Conservation (phyloP, 2,113 vertebrate genomes). For the Cyprinodon brontotheroides region DNA sequence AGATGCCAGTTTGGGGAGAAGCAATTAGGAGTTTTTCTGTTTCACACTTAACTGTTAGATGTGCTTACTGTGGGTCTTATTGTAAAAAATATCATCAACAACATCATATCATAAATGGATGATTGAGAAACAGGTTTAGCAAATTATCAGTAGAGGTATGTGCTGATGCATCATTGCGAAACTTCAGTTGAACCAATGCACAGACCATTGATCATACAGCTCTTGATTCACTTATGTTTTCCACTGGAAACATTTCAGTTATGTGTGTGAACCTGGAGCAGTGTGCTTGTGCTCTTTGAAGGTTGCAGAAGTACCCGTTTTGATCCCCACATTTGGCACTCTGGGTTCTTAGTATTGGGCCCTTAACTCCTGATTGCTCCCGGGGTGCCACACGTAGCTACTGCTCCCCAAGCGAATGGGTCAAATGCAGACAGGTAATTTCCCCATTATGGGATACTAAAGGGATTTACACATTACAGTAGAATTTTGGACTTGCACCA, state of each 20-base stretch:
- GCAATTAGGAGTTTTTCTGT: conserved; percentile 48
- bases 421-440: too few relatives aligned
- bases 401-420: too few relatives aligned
- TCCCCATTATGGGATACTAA: too few relatives aligned
- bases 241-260: not conserved
- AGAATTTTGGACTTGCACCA: too few relatives aligned
- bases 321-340: too few relatives aligned
- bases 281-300: too few relatives aligned
- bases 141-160: conserved; percentile 3
- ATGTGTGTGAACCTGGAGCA: too few relatives aligned
- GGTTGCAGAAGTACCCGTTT: too few relatives aligned
- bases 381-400: too few relatives aligned
- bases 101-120: not conserved
- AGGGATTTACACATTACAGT: too few relatives aligned
- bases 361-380: too few relatives aligned
- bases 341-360: too few relatives aligned
- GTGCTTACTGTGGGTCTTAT: conserved; percentile 12
- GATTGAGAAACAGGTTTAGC: not conserved
- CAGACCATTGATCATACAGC: not conserved
- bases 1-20: conserved; percentile 51
- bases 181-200: not conserved
- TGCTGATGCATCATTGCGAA: not conserved
- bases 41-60: conserved; percentile 26
- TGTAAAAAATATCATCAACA: conserved; percentile 2
- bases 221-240: conserved; percentile 4